Evolutionary conservation across 2,888 invertebrate genomes (phyloP), one percentile per base, ranked within the genome.

Genomic region (Caenorhabditis sp.): DNA sequence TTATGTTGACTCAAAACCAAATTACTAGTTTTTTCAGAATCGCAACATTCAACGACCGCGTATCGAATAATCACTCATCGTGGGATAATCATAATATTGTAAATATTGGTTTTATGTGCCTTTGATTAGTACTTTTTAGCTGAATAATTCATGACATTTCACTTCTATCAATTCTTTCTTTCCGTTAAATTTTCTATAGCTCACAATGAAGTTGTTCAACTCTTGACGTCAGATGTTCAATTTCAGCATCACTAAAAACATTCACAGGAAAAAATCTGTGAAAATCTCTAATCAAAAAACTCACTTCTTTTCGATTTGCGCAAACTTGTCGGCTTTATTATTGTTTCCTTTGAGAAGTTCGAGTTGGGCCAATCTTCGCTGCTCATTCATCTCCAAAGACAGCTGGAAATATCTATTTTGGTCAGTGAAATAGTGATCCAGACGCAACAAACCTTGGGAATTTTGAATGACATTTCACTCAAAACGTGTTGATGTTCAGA

Each of bases 401-500:
- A 70, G 50, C 70, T 69, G 57, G 26, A 64, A 51, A 21, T 2
- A 26, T 23, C 8, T 6, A 5, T 23, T 5, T 19, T 53, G 10
- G 3, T 19, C 10, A 53, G 23, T 5, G 19, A 54, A 23, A 21
- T 6, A 54, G n/a, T n/a, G 1, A 10, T 31, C 27, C 6, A 6
- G 8, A 57, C 26, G 8, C 10, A 4, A 19, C 26, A 3, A 5
- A 59, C 59, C 24, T 59, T 37, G 19, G 59, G 59, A 59, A 59
- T 59, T n/a, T 5, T 49, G 37, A 59, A 19, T 2, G 59, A 43
- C 49, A 59, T 12, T 27, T 59, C 43, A 23, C 59, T 59, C 17
- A 59, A 49, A 19, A 65, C 61, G 27, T 68, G 67, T 27, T 72
- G 72, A 31, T 68, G 72, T 23, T 72, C 58, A 24, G 64, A 58